Conservation (phyloP, 2,797 vertebrate genomes). For the Buceros bicornis region DNA sequence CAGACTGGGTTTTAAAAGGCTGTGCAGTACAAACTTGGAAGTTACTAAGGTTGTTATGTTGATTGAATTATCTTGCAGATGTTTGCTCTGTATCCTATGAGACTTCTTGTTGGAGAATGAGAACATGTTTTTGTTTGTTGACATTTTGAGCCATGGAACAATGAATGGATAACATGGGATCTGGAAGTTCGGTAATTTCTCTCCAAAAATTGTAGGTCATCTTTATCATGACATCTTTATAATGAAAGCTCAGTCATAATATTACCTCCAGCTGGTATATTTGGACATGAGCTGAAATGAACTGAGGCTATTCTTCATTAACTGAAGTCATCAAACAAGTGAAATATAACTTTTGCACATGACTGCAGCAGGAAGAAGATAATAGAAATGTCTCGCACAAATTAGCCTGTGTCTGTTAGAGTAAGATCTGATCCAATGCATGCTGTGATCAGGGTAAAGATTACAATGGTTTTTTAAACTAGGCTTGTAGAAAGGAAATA, state of each 20-base stretch:
- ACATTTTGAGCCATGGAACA: neutral
- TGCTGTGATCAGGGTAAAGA: neutral
- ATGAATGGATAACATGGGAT: neutral
- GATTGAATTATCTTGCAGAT: conserved; percentile 31
- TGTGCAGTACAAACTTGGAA: neutral
- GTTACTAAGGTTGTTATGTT: neutral
- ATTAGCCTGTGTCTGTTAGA: conserved; percentile 18
- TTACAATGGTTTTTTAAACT: neutral
- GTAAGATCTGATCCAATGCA: conserved; percentile 1
- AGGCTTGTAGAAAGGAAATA: neutral
- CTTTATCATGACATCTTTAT: conserved; percentile 20
- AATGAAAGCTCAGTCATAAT: neutral
- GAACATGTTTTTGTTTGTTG: conserved; percentile 24
- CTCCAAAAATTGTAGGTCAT: conserved; percentile 27
- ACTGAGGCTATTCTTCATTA: conserved; percentile 43
- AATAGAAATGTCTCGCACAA: neutral
- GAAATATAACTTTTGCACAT: conserved; percentile 41
- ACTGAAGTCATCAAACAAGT: conserved; percentile 5
- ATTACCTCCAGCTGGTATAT: conserved; percentile 19
- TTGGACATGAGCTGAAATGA: conserved; percentile 25
- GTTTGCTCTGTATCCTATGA: neutral
- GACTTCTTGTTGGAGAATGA: neutral
- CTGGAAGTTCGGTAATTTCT: neutral
- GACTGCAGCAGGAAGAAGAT: conserved; percentile 19
- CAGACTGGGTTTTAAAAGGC: neutral